Evolutionary conservation across 2,888 invertebrate species (phyloP).

Genomic region (Pyrrhia umbra): DNA sequence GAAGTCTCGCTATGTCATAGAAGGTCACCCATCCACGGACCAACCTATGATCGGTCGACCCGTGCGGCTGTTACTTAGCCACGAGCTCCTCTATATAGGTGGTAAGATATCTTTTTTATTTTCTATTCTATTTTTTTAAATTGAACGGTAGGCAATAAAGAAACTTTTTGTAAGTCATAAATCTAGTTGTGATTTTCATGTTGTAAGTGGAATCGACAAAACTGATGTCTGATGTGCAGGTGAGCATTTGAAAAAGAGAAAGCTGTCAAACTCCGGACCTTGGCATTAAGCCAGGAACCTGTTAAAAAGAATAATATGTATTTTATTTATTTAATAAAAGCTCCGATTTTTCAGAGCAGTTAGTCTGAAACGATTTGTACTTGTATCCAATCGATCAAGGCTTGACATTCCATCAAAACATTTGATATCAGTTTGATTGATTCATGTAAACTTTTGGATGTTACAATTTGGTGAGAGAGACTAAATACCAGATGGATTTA

Average conservation of each 20-base stretch:
- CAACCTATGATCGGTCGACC: too few species aligned
- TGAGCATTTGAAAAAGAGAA: constrained; percentile 23
- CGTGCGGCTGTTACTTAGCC: too few species aligned
- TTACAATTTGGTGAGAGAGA: neutral
- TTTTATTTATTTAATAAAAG: constrained; percentile 27
- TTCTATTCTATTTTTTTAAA: too few species aligned
- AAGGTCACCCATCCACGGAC: too few species aligned
- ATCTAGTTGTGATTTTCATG: neutral
- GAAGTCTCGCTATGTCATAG: too few species aligned
- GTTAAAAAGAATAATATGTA: constrained; percentile 16
- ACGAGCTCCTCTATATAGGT: too few species aligned
- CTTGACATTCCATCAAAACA: constrained; percentile 21
- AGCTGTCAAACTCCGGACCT: constrained; percentile 36
- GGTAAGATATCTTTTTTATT: too few species aligned
- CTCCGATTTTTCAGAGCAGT: constrained; percentile 6
- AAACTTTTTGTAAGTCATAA: too few species aligned
- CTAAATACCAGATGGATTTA: neutral
- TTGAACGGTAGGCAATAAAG: too few species aligned
- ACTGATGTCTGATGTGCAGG: constrained; percentile 14
- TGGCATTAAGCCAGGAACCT: constrained; percentile 28
- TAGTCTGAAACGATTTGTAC: constrained; percentile 22
- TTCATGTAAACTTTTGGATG: neutral
- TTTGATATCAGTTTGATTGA: constrained; percentile 25
- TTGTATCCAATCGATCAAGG: constrained; percentile 8
- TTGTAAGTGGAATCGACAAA: constrained; percentile 2